Percentiles rank a stretch among this genome's conserved stretches.
Conservation (phyloP, 2,888 invertebrate genomes). For the Julus scanicus region DNA sequence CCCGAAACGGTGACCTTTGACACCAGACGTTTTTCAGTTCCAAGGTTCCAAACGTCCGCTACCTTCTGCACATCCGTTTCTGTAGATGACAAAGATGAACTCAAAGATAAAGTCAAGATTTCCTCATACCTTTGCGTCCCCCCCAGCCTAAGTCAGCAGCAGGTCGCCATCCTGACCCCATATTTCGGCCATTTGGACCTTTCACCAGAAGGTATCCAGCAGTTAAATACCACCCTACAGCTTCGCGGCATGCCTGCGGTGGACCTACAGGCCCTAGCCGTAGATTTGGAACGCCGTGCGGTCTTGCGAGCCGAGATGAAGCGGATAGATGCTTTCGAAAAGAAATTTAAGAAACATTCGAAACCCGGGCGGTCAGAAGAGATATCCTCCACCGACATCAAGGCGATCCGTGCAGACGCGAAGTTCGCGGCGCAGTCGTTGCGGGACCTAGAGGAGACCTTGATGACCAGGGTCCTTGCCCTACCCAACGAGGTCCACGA, state of each 20-base stretch:
- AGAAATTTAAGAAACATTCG: no score
- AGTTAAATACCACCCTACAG: neutral
- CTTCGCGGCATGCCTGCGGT: neutral
- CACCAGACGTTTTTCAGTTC: no score
- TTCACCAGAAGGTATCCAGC: neutral
- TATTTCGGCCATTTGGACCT: neutral
- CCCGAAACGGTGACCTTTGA: no score
- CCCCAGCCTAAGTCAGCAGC: neutral
- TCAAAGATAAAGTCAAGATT: neutral
- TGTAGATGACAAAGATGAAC: neutral
- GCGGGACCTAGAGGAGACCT: neutral
- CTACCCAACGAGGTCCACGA: conserved; percentile 23
- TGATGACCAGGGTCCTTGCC: neutral
- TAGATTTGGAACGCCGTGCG: neutral
- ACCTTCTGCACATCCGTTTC: neutral
- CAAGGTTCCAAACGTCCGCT: no score
- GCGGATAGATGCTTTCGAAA: neutral
- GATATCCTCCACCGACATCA: neutral
- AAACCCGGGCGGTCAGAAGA: no score
- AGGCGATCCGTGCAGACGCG: no score
- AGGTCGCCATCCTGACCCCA: neutral
- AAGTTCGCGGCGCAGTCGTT: neutral
- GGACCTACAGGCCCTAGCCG: neutral
- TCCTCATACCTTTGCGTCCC: neutral
- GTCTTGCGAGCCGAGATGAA: neutral